These are phyloP conservation scores for Sarcophaga bullata DNA, from an alignment of 1,140 invertebrate genomes.

Conservation along the genomic window DNA sequence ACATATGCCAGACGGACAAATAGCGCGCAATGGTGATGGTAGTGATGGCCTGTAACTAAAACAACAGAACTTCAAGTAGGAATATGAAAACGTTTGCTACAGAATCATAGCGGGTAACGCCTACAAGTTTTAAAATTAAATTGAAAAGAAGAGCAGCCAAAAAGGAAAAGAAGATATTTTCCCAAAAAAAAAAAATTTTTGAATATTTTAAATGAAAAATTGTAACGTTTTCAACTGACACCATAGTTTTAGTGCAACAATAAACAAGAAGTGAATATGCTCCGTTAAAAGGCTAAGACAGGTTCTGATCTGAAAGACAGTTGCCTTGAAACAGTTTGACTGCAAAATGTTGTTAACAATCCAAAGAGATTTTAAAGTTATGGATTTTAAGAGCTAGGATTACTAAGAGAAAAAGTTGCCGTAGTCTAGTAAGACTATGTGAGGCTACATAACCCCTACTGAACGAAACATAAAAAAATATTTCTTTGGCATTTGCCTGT, in stretches of 20 bases:
- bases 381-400: too few species aligned
- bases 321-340: too few species aligned
- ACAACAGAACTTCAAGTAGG: slow-evolving; percentile 35
- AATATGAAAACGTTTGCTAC: not conserved
- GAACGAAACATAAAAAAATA: too few species aligned
- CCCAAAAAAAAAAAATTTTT: not conserved
- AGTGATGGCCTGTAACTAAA: slow-evolving; percentile 24
- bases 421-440: too few species aligned
- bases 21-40: not conserved
- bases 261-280: not conserved
- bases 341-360: too few species aligned
- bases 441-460: too few species aligned
- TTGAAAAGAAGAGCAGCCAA: not conserved
- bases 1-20: not conserved
- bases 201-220: slow-evolving; percentile 35
- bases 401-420: too few species aligned
- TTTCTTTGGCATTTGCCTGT: too few species aligned
- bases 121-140: slow-evolving; percentile 1
- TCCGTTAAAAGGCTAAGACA: not conserved
- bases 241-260: not conserved
- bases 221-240: slow-evolving; percentile 32
- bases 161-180: not conserved
- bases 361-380: too few species aligned
- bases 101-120: slow-evolving; percentile 15
- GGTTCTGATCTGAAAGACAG: not conserved